Base-by-base conservation (phyloP, 2,797 vertebrate genomes). In the Chromis chromis region DNA sequence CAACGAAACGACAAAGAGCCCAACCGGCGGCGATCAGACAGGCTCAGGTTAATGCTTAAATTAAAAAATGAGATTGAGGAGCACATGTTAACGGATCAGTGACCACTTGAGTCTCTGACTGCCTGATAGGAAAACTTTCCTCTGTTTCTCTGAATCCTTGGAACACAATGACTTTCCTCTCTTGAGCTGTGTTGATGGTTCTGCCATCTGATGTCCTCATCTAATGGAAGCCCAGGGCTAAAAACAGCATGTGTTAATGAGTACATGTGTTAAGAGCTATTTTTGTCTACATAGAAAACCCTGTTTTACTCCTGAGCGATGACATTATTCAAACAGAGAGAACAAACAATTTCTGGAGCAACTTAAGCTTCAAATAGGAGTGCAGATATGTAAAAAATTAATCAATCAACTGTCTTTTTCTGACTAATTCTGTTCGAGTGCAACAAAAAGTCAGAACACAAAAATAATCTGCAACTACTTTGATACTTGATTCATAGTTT, bases 51-150 rank as follows among this genome's bases (percentile, higher is more conserved):
- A 67, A 79, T 31, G 40, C 50, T 42, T 57, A 10, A 60, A 49
- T 33, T 31, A 21, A 65, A 57, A 65, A 65, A 79, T 31, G 8
- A 63, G 67, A 82, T 77, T 77, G 8, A 17, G 16, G 55, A 33
- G 54, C 27, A 33, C 25, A 24, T 12, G 53, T 55, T 36, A 25
- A 48, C 24, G 28, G 65, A 59, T 73, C 58, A 46, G 14, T 19
- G 50, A 49, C 40, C n/a, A 17, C 42, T 33, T 8, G 1, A 65
- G 19, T 21, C n/a, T 3, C 2, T n/a, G 7, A 48, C 7, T 42
- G 4, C 40, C 10, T 27, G n/a, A n/a, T 10, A 12, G 8, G 33
- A 3, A 49, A 50, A 13, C 27, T n/a, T 39, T 49, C 24, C 12
- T 57, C 22, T 63, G 6, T 1, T 31, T 36, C 33, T 36, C 31